These are phyloP conservation scores for Mystacides longicornis DNA, from an alignment of 2,888 invertebrate genomes.

Conservation along the genomic window DNA sequence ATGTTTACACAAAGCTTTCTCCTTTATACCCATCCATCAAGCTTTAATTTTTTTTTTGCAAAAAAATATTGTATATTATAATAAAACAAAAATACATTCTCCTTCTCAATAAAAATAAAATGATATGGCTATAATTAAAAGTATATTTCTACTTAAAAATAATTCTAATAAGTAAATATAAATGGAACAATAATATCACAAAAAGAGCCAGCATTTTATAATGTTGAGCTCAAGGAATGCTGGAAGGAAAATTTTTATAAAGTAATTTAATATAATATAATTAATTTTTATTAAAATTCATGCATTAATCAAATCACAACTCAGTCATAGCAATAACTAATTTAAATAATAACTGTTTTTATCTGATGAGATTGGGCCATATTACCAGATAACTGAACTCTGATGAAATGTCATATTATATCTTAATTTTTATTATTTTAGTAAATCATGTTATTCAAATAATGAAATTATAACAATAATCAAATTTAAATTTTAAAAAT, in stretches of 20 bases:
- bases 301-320: not conserved
- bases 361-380: not conserved
- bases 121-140: too few relatives aligned
- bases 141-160: not conserved
- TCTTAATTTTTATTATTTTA: not conserved
- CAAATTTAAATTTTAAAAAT: not conserved
- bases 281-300: not conserved
- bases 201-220: not conserved
- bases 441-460: not conserved
- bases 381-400: not conserved
- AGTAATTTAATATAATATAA: not conserved
- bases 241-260: not conserved
- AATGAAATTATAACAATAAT: not conserved
- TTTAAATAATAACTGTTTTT: not conserved
- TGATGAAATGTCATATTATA: not conserved
- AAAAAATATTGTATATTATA: too few relatives aligned
- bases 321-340: not conserved
- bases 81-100: too few relatives aligned
- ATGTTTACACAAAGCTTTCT: too few relatives aligned
- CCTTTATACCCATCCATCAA: too few relatives aligned
- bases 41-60: too few relatives aligned
- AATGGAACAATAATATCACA: conserved; percentile 2
- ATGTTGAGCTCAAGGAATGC: not conserved
- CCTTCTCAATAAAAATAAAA: too few relatives aligned
- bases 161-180: not conserved